Base-by-base conservation (phyloP, 1,140 invertebrate genomes). In the Drosophila triauraria region DNA sequence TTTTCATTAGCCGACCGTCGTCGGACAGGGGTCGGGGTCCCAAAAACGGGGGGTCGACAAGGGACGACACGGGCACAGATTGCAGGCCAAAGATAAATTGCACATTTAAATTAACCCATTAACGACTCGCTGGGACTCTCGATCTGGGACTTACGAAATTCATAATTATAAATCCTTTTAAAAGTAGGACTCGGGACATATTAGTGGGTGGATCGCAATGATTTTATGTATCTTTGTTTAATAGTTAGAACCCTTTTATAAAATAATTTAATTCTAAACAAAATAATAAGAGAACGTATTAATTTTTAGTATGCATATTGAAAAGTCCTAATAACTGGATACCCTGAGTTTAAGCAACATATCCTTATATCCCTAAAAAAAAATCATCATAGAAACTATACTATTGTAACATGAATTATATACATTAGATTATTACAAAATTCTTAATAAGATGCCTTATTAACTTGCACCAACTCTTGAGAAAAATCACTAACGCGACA, bases 1-100 rank as follows among this genome's bases (percentile, higher is more conserved):
- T 91, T 91, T 91, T 84, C 85, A 91, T 91, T 91, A 91, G 86
- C 75, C 75, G 61, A 25, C 32, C 30, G 20, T 32, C 43, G 40
- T 54, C 62, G 40, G 71, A 75, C 57, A 47, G 59, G 47, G 15
- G 32, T 68, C 56, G 59, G 47, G 17, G 32, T 68, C 56, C 20
- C 51, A 61, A 51, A 64, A 71, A 60, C n/a, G 23, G 42, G 51
- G 30, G 23, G 42, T 13, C 47, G 83, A 82, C 79, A 82, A 60
- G 83, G 82, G 75, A 70, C 59, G 58, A 76, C 65, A 74, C 38
- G 30, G 38, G 51, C 53, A 40, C 53, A 56, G 53, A 56, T 56
- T 56, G 44, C 20, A 42, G 32, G 23, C 27, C 58, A 61, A 32
- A 78, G 67, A 80, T 75, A 80, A 86, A 62, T 75, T 58, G 67